Percentiles rank a stretch among this genome's conserved stretches.
Evolutionary conservation across 2,797 vertebrate species (phyloP).

Genomic region (Dendrocincla fuliginosa): DNA sequence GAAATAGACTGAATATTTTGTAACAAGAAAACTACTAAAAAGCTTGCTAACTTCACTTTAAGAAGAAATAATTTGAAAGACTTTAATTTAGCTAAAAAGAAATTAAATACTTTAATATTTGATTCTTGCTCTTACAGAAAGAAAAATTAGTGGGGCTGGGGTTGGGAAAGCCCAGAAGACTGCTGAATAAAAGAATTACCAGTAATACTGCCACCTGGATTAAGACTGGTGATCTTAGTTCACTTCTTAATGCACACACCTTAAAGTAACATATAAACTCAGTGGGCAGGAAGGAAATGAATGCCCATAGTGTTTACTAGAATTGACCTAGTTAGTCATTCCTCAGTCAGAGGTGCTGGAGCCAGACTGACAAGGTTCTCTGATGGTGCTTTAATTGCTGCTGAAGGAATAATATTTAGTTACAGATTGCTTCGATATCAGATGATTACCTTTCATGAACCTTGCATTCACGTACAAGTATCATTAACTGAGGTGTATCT

Average conservation of each 20-base stretch:
- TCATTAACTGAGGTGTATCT: not conserved
- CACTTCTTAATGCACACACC: not conserved
- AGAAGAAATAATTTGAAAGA: not conserved
- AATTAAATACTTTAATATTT: not conserved
- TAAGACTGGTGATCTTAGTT: not conserved
- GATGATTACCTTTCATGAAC: not conserved
- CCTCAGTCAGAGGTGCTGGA: not conserved
- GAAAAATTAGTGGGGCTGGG: not conserved
- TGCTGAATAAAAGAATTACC: not conserved
- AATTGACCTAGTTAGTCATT: not conserved
- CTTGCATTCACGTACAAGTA: not conserved
- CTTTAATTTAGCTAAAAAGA: not conserved
- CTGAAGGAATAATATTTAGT: not conserved
- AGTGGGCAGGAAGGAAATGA: not conserved
- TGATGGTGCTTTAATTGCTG: not conserved
- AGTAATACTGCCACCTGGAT: not conserved
- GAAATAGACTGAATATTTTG: not conserved
- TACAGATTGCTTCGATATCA: not conserved
- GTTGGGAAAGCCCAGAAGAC: not conserved
- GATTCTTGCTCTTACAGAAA: not conserved
- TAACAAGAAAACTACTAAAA: slow-evolving; percentile 8
- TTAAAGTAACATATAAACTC: not conserved
- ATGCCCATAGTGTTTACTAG: not conserved
- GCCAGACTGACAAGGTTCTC: not conserved
- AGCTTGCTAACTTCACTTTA: not conserved